These are phyloP conservation scores for Drosophila chauvacae DNA, from an alignment of 1,140 invertebrate species.

Conservation along the genomic window DNA sequence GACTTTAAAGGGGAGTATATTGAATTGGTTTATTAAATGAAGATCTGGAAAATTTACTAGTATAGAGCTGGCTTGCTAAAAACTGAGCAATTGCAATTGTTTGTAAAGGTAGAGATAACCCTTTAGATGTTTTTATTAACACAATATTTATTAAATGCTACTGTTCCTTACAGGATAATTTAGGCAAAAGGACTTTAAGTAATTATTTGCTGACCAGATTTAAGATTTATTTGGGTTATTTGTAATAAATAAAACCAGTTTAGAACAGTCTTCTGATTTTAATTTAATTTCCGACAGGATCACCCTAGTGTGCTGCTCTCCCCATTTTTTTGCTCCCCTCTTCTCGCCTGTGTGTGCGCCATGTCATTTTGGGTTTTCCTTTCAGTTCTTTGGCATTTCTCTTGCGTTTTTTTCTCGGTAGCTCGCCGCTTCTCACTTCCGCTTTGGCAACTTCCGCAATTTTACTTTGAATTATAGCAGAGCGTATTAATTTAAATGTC, in stretches of 20 bases:
- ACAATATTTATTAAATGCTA: neutral
- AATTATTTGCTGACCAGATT: neutral
- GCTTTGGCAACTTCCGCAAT: constrained; percentile 83
- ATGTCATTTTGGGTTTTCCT: constrained; percentile 59
- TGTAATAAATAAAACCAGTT: neutral
- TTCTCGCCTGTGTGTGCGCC: constrained; percentile 32
- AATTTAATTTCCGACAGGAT: constrained; percentile 3
- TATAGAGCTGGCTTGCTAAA: too few species aligned
- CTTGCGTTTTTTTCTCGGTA: constrained; percentile 50
- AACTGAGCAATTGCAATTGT: neutral
- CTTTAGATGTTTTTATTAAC: neutral
- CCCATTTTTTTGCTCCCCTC: constrained; percentile 4
- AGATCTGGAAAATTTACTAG: neutral
- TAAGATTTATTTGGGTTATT: too few species aligned
- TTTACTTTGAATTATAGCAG: constrained; percentile 83
- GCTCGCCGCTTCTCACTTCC: constrained; percentile 78
- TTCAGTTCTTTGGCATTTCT: constrained; percentile 38
- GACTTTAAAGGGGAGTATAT: neutral
- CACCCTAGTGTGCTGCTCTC: constrained; percentile 5
- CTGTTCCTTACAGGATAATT: neutral
- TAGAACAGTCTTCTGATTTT: neutral
- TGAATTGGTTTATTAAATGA: neutral
- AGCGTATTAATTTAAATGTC: constrained; percentile 84
- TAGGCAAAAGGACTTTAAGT: neutral
- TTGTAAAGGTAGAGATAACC: neutral